phyloP scores from a whole-genome alignment of 2,888 invertebrate species.

The Drosophila nr. perissopoda region DNA sequence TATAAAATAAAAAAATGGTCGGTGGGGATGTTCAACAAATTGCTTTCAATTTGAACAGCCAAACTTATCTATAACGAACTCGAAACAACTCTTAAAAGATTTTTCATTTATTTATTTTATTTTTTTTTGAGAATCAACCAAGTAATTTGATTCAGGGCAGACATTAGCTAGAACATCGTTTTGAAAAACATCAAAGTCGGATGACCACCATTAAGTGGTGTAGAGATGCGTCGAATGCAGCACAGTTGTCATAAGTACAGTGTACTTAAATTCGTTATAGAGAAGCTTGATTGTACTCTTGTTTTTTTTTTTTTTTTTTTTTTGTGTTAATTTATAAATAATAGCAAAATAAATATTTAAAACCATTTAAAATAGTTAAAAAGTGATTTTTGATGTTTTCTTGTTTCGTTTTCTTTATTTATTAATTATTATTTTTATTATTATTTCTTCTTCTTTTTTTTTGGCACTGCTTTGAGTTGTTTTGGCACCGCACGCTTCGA shows the following conservation, averaged over 20 bases:
- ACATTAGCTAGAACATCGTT: not conserved
- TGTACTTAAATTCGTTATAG: slow-evolving; percentile 1
- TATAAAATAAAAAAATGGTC: slow-evolving; percentile 51
- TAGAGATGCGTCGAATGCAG: not conserved
- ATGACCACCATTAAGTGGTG: not conserved
- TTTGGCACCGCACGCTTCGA: slow-evolving; percentile 79
- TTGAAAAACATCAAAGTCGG: not conserved
- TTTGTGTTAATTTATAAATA: slow-evolving; percentile 9
- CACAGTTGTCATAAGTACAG: not conserved
- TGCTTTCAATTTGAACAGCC: slow-evolving; percentile 1
- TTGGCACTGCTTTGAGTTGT: slow-evolving; percentile 78
- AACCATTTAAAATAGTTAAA: slow-evolving; percentile 26
- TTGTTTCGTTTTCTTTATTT: slow-evolving; percentile 5
- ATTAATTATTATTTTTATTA: slow-evolving; percentile 25
- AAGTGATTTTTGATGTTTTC: slow-evolving; percentile 1
- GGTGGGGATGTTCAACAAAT: slow-evolving; percentile 78
- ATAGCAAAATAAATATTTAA: slow-evolving; percentile 19
- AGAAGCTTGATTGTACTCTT: not conserved
- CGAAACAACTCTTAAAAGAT: not conserved
- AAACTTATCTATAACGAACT: slow-evolving; percentile 10
- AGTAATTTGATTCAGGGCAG: not conserved
- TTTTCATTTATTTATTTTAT: too few species aligned
- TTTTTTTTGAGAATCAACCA: not conserved
- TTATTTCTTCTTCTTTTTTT: slow-evolving; percentile 47
- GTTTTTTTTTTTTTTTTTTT: not conserved